Evolutionary conservation across 2,797 vertebrate species (phyloP).

Genomic region (Oreonectes daqikongensis): DNA sequence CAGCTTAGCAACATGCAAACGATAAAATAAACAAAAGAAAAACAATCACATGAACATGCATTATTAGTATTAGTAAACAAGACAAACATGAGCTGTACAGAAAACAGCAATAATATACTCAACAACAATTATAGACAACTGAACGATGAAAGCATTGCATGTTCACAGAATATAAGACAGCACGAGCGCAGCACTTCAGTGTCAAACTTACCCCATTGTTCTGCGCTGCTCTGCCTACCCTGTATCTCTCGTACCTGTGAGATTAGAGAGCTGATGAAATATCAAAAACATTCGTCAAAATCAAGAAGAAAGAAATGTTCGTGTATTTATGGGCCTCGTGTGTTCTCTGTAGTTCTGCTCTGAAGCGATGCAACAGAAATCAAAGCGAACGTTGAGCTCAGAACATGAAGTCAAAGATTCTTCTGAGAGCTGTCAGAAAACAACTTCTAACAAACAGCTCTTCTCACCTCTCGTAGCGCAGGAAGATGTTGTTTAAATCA

Average conservation of each 20-base stretch:
- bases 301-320: slow-evolving; percentile 4
- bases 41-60: slow-evolving; percentile 56
- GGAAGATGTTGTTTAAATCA: slow-evolving; percentile 97
- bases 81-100: slow-evolving; percentile 21
- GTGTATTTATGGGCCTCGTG: background rate
- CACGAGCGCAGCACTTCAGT: background rate
- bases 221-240: slow-evolving; percentile 84
- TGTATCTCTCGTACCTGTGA: slow-evolving; percentile 90
- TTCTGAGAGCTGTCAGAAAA: background rate
- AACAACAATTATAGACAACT: slow-evolving; percentile 54
- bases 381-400: slow-evolving; percentile 12
- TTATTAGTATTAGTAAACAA: slow-evolving; percentile 21
- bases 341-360: background rate
- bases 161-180: background rate
- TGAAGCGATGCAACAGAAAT: slow-evolving; percentile 1
- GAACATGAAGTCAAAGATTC: background rate
- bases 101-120: slow-evolving; percentile 10
- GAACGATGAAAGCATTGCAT: background rate
- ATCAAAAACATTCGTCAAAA: slow-evolving; percentile 12
- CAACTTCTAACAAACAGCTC: background rate
- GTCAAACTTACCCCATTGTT: slow-evolving; percentile 90
- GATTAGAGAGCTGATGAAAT: slow-evolving; percentile 8
- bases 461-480: slow-evolving; percentile 89
- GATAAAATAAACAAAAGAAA: slow-evolving; percentile 63
- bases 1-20: slow-evolving; percentile 73